Percentiles rank a stretch among this genome's conserved stretches.
Evolutionary conservation across 2,888 invertebrate species (phyloP).

Genomic region (Dendrolimus houi): DNA sequence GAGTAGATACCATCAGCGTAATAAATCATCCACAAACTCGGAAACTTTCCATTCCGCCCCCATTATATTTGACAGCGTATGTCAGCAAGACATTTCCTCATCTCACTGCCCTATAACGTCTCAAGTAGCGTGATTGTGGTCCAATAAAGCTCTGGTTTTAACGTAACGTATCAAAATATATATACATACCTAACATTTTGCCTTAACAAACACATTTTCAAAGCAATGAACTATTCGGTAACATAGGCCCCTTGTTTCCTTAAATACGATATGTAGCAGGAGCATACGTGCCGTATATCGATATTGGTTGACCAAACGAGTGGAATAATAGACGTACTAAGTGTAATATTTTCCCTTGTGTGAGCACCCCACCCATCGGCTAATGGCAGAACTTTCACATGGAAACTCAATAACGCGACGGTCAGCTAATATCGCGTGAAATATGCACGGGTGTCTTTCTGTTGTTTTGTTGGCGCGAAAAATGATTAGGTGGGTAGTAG

Average conservation of each 20-base stretch:
- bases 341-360: conserved; percentile 28
- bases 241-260: conserved; percentile 3
- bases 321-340: conserved; percentile 14
- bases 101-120: conserved; percentile 20
- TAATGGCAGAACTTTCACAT: conserved; percentile 49
- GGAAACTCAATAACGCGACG: conserved; percentile 54
- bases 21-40: conserved; percentile 42
- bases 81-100: conserved; percentile 34
- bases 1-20: conserved; percentile 24
- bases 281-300: neutral
- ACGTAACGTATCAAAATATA: neutral
- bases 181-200: neutral
- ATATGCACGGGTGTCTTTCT: conserved; percentile 62
- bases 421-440: conserved; percentile 59
- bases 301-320: conserved; percentile 1
- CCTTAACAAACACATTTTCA: neutral
- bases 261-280: neutral
- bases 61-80: conserved; percentile 44
- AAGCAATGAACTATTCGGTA: conserved; percentile 5
- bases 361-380: conserved; percentile 29
- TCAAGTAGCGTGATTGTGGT: conserved; percentile 13
- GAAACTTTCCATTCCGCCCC: conserved; percentile 40
- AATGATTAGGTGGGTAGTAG: conserved; percentile 66
- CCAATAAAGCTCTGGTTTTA: neutral
- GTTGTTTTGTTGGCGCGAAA: conserved; percentile 53